Conservation (phyloP, 2,888 invertebrate genomes). For the Pandemis corylana region DNA sequence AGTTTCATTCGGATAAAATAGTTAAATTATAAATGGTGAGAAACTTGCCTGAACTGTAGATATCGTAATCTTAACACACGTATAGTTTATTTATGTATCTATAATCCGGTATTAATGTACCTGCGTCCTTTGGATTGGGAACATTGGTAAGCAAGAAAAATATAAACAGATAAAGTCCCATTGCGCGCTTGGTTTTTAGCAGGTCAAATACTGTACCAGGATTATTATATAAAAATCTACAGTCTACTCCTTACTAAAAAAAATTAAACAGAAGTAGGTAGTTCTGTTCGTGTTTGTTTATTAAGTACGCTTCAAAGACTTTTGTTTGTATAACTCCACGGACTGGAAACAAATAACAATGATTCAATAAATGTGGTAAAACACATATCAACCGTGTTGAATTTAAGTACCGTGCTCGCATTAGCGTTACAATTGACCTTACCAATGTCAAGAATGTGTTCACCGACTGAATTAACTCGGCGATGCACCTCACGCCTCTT, state of each 20-base stretch:
- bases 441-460: constrained; percentile 68
- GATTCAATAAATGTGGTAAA: constrained; percentile 19
- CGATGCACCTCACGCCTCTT: constrained; percentile 45
- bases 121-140: too few species aligned
- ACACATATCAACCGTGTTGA: neutral
- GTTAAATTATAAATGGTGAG: neutral
- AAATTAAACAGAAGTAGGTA: too few species aligned
- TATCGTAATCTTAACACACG: neutral
- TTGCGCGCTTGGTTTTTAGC: too few species aligned
- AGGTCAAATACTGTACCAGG: too few species aligned
- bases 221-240: too few species aligned
- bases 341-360: constrained; percentile 8
- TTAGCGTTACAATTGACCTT: constrained; percentile 64
- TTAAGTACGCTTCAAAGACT: too few species aligned
- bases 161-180: too few species aligned
- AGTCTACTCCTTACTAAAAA: too few species aligned
- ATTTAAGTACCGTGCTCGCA: constrained; percentile 47
- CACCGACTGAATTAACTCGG: constrained; percentile 69
- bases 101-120: too few species aligned
- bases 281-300: too few species aligned
- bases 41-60: neutral
- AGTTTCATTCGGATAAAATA: neutral
- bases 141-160: too few species aligned
- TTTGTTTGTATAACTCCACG: neutral
- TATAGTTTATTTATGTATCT: too few species aligned